phyloP scores from a whole-genome alignment of 2,113 vertebrate species.

The Bufo gargarizans region DNA sequence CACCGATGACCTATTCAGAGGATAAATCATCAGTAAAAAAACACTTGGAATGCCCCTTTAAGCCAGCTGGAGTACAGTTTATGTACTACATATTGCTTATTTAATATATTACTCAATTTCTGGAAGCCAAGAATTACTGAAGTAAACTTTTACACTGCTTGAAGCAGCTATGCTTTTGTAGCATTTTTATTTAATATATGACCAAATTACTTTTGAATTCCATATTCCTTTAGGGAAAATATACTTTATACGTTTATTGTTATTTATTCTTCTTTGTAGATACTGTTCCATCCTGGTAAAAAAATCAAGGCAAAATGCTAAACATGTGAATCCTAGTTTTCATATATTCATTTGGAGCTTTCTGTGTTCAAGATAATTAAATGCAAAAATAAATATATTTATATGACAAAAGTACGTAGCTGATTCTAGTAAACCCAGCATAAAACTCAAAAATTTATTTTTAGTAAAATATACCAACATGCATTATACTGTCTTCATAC shows the following conservation, averaged over 20 bases:
- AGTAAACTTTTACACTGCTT: background rate
- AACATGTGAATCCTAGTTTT: background rate
- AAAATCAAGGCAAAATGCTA: constrained; percentile 11
- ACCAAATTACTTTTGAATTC: background rate
- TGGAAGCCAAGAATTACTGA: background rate
- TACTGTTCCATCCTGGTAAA: background rate
- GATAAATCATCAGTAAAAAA: too few species aligned
- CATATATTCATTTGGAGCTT: background rate
- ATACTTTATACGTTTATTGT: background rate
- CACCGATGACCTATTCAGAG: too few species aligned
- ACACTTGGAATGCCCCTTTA: too few species aligned
- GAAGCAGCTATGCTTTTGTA: background rate
- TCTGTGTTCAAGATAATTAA: background rate
- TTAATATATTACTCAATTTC: background rate
- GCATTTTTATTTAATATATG: constrained; percentile 8
- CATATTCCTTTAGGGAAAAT: background rate
- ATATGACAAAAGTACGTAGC: background rate
- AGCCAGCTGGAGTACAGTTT: too few species aligned
- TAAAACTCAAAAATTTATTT: background rate
- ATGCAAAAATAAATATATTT: constrained; percentile 5
- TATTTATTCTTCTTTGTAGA: background rate
- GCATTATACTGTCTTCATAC: too few species aligned
- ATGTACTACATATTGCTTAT: background rate
- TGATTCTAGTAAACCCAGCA: background rate
- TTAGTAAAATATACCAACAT: background rate